Evolutionary conservation across 30 jellyfish, hydroid and myxozoan species (phyloP), one percentile per base, ranked within the genome.

Genomic region (Rhopilema esculentum): DNA sequence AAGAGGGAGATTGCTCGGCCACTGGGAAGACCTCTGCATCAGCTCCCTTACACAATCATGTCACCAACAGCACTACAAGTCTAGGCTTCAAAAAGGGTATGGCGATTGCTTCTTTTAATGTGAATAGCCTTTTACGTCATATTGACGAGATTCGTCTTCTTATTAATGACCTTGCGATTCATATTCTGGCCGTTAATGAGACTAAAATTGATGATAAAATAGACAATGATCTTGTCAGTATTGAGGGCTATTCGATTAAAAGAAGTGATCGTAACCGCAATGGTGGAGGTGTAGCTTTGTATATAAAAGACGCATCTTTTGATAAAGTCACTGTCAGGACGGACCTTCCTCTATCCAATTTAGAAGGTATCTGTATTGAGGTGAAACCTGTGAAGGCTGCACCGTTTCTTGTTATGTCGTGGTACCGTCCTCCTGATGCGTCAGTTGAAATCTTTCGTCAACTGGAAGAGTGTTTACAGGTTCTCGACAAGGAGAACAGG

Each of bases 101-200:
- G 53, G 57, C 57, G 19, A 22, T 76, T 76, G 88, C 79, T 57
- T 78, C 88, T 33, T 62, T 78, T 23, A 78, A 61, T 78, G 25
- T 62, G 17, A 78, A 78, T 31, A 63, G 87, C 24, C 87, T 77
- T 4, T 77, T 27, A 4, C 15, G 69, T 25, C 78, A 77, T 28
- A 27, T 50, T 12, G 87, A 57, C 27, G 77, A 77, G 28, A 33
- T 77, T 8, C 21, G 22, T 16, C 32, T 27, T 24, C 16, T 57
- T 21, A 20, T 77, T 0, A 57, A 57, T 16, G 77, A 57, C 25
- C 27, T 40, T 15, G 77, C 74, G 66, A 52, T 77, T 27, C 76
- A 51, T 16, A 77, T 77, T 4, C 76, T 77, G 40, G 85, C 85
- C 66, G 27, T 78, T 29, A 78, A 78, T 30, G 88, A 78, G 23